Percentiles rank a stretch among this genome's conserved stretches.
These are phyloP conservation scores for Okamejei kenojei DNA, from an alignment of 2,797 vertebrate species.

Conservation along the genomic window DNA sequence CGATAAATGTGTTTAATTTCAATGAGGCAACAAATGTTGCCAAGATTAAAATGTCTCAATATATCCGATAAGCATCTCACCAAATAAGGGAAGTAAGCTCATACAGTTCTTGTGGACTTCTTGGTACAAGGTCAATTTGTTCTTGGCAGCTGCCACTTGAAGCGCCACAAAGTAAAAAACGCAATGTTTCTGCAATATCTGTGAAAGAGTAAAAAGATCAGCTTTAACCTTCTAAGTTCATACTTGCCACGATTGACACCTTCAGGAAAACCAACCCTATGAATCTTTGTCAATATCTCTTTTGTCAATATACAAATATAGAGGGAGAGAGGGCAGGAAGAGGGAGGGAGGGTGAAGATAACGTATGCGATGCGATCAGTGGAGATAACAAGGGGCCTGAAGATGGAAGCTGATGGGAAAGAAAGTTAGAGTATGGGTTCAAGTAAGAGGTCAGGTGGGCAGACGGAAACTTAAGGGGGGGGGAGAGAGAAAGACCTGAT, in stretches of 20 bases:
- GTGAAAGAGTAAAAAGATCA: slow-evolving; percentile 44
- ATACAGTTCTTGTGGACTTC: slow-evolving; percentile 96
- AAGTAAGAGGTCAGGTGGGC: no score
- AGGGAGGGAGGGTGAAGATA: no score
- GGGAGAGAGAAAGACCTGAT: no score
- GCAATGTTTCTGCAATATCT: slow-evolving; percentile 98
- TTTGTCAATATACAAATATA: no score
- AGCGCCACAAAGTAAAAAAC: slow-evolving; percentile 92
- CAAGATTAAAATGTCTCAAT: neutral
- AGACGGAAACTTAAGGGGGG: no score
- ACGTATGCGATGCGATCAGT: no score
- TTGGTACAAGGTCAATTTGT: slow-evolving; percentile 94
- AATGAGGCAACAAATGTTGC: no score
- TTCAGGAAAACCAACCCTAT: neutral
- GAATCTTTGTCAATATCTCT: neutral
- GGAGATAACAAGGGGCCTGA: no score
- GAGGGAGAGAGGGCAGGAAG: neutral
- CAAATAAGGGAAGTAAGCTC: slow-evolving; percentile 98
- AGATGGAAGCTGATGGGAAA: no score
- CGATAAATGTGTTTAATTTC: no score
- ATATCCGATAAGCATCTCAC: slow-evolving; percentile 55
- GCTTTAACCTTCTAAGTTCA: neutral
- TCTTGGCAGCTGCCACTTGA: slow-evolving; percentile 97
- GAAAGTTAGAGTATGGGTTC: no score
- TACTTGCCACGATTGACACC: neutral